A percentile compares a stretch with the other conserved stretches of the same genome.
Evolutionary conservation across 2,888 invertebrate species (phyloP).

Genomic region (Coelogynopora nodosa): DNA sequence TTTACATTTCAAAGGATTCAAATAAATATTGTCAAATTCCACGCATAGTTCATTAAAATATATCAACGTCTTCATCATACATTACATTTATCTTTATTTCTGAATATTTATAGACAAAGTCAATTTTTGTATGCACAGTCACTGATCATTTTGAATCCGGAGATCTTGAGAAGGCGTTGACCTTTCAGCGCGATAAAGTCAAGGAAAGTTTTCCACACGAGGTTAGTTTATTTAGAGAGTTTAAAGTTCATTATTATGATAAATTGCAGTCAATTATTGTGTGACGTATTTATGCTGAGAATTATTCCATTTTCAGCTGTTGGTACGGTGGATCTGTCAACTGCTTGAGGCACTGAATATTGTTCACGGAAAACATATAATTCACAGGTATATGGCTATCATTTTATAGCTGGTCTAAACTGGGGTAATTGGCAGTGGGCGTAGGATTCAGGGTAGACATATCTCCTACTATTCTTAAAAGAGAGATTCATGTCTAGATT

Average conservation of each 20-base stretch:
- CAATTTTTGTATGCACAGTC: neutral
- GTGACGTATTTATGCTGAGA: too few relatives aligned
- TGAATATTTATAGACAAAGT: constrained; percentile 8
- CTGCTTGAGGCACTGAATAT: neutral
- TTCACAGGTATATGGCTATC: neutral
- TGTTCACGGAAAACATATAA: neutral
- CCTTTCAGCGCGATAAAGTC: neutral
- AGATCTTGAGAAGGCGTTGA: neutral
- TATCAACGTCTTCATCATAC: too few relatives aligned
- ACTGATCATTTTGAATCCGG: neutral
- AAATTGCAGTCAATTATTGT: too few relatives aligned
- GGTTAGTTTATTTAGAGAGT: neutral
- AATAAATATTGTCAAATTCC: too few relatives aligned
- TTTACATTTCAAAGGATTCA: too few relatives aligned
- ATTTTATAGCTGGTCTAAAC: too few relatives aligned
- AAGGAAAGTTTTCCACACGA: neutral
- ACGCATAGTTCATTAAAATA: too few relatives aligned
- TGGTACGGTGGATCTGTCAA: neutral
- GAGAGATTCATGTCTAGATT: too few relatives aligned
- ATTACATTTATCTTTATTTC: too few relatives aligned
- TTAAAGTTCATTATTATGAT: neutral
- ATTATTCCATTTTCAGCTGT: neutral
- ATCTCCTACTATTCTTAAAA: too few relatives aligned
- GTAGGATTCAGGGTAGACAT: too few relatives aligned
- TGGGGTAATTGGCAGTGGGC: too few relatives aligned